A percentile compares a stretch with the other conserved stretches of the same genome.
Conservation (phyloP, 2,113 vertebrate genomes). For the Saimiri boliviensis region DNA sequence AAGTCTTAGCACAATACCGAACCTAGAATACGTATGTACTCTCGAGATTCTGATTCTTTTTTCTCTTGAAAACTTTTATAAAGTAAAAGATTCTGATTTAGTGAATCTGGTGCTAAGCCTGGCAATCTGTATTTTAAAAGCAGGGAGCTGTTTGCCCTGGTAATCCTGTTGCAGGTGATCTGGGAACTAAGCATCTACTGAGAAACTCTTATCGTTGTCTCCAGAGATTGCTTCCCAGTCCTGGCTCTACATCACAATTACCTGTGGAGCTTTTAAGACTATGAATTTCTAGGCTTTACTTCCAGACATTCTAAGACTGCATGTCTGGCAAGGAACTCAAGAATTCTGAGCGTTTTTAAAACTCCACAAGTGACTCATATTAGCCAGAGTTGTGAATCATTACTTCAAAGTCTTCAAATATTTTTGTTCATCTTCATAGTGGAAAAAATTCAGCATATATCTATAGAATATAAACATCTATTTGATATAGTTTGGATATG, state of each 20-base stretch:
- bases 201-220: not conserved
- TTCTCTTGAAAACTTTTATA: no score
- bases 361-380: not conserved
- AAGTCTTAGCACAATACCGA: not conserved
- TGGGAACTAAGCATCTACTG: not conserved
- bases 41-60: not conserved
- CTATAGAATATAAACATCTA: not conserved
- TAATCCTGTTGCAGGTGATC: not conserved
- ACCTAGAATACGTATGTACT: not conserved
- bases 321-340: not conserved
- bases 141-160: rapidly evolving
- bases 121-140: not conserved
- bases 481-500: not conserved
- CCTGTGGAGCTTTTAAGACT: not conserved
- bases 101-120: not conserved
- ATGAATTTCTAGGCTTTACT: not conserved
- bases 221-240: not conserved
- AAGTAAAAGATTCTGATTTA: not conserved
- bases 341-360: not conserved
- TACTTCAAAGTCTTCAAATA: conserved; percentile 22
- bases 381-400: not conserved
- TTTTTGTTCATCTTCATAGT: not conserved
- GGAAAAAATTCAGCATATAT: not conserved
- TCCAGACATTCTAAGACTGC: not conserved
- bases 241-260: not conserved